Conservation (phyloP, 1,140 invertebrate genomes). For the Bilobella aurantiaca region DNA sequence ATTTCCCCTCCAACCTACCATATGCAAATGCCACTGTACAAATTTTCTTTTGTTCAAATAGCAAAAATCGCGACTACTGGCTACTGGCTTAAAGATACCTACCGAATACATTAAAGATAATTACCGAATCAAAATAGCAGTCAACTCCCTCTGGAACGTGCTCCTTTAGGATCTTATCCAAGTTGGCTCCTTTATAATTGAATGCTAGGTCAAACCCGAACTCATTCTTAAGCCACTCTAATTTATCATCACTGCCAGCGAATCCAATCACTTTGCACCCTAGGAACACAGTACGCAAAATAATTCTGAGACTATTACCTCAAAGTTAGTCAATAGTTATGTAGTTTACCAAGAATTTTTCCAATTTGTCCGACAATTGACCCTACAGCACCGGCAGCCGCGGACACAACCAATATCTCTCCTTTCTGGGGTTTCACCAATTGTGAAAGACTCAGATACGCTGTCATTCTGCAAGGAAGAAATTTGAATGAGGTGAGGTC, state of each 20-base stretch:
- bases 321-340: not conserved
- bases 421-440: conserved; percentile 56
- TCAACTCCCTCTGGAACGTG: conserved; percentile 43
- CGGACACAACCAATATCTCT: conserved; percentile 46
- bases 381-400: conserved; percentile 48
- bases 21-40: not conserved
- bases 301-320: not conserved
- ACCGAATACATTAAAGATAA: too few relatives aligned
- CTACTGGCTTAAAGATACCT: too few relatives aligned
- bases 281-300: conserved; percentile 17
- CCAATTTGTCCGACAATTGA: conserved; percentile 61
- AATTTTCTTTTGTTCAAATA: too few relatives aligned
- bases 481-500: too few relatives aligned
- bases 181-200: conserved; percentile 41
- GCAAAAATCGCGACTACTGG: too few relatives aligned
- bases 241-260: conserved; percentile 42
- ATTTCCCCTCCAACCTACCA: conserved; percentile 43
- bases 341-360: conserved; percentile 48
- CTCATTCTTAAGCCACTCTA: conserved; percentile 44
- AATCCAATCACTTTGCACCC: conserved; percentile 43
- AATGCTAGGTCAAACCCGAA: conserved; percentile 42
- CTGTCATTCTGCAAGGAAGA: conserved; percentile 42
- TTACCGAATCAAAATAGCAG: conserved; percentile 63
- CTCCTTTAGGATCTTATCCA: conserved; percentile 19
- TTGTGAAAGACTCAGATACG: conserved; percentile 61